These are phyloP conservation scores for Crotalus tigris DNA, from an alignment of 2,113 vertebrate genomes.

Conservation along the genomic window DNA sequence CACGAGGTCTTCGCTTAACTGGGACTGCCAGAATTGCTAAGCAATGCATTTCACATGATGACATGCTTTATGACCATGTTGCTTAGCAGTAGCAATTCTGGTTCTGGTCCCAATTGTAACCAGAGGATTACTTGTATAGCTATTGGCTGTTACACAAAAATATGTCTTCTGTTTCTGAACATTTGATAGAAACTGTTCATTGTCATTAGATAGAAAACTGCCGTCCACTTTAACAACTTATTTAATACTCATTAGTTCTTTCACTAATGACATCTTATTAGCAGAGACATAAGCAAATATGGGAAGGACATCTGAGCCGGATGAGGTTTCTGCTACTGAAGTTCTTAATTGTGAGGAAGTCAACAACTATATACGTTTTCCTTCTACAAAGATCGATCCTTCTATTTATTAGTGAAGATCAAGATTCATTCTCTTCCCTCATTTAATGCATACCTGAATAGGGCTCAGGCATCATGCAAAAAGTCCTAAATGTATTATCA, in stretches of 20 bases:
- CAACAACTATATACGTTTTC: neutral
- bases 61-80: no score
- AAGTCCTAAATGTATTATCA: neutral
- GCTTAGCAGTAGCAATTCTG: no score
- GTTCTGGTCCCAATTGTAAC: no score
- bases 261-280: neutral
- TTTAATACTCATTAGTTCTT: neutral
- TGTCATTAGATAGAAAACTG: neutral
- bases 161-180: neutral
- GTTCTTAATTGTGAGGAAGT: neutral
- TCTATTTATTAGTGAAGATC: neutral
- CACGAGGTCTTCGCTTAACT: no score
- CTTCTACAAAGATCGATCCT: neutral
- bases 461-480: neutral
- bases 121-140: no score
- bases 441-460: neutral
- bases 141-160: neutral
- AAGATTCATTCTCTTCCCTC: neutral
- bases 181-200: neutral
- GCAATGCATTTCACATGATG: no score
- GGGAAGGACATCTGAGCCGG: neutral
- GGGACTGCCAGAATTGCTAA: no score
- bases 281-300: neutral
- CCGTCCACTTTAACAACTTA: neutral
- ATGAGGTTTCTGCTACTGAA: neutral